phyloP scores from a whole-genome alignment of 2,113 vertebrate genomes.

The Protobothrops flavoviridis region DNA sequence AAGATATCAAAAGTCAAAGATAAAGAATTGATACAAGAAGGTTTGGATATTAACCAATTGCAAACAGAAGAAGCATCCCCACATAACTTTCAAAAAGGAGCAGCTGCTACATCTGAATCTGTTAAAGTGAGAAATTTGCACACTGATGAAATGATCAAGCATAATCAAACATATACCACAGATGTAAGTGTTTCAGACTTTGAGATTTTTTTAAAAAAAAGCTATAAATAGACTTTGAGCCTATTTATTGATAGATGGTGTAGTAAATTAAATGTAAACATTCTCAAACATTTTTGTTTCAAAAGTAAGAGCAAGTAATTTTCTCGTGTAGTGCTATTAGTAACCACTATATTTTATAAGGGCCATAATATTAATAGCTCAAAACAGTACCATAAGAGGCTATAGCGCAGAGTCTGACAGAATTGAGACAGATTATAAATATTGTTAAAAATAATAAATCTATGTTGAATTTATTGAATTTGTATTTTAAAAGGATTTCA shows the following conservation, averaged over 20 bases:
- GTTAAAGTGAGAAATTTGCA: constrained; percentile 73
- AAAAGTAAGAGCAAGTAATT: background rate
- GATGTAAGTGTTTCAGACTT: constrained; percentile 77
- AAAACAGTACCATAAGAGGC: background rate
- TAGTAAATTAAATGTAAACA: background rate
- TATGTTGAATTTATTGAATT: background rate
- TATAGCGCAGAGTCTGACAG: background rate
- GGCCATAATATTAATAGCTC: constrained; percentile 5
- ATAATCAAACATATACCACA: constrained; percentile 78
- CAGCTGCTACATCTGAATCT: constrained; percentile 72
- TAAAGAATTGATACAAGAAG: constrained; percentile 64
- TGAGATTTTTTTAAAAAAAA: background rate
- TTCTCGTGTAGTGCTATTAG: background rate
- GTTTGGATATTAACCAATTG: constrained; percentile 62
- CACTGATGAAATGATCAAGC: constrained; percentile 78
- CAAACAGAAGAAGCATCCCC: constrained; percentile 60
- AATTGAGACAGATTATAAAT: background rate
- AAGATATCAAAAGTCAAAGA: constrained; percentile 74
- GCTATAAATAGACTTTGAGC: background rate
- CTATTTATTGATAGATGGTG: background rate
- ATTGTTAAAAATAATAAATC: background rate
- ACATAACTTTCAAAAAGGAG: constrained; percentile 62
- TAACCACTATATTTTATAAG: constrained; percentile 12
- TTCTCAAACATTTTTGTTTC: background rate
- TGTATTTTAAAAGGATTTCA: background rate